Percentiles rank a stretch among this genome's conserved stretches.
These are phyloP conservation scores for Diadromus collaris DNA, from an alignment of 2,888 invertebrate genomes.

Conservation along the genomic window DNA sequence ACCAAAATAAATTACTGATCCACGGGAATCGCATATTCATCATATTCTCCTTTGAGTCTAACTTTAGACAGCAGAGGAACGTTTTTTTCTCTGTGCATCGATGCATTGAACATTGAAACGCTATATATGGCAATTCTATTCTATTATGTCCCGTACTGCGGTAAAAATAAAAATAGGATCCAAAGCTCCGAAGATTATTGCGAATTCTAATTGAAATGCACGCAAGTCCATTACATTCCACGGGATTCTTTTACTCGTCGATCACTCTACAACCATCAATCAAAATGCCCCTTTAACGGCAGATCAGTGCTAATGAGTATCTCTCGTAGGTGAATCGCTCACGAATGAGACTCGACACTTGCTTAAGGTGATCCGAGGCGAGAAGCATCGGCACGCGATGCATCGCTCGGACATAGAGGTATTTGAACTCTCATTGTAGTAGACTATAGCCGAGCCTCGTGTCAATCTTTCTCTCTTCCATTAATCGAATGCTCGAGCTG, in stretches of 20 bases:
- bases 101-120: background rate
- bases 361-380: background rate
- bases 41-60: background rate
- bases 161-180: background rate
- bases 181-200: background rate
- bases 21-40: background rate
- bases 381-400: conserved; percentile 15
- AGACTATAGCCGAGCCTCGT: background rate
- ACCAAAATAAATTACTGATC: no score
- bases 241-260: background rate
- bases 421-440: conserved; percentile 17
- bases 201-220: background rate
- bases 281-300: conserved; percentile 25
- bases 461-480: conserved; percentile 25
- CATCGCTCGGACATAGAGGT: conserved; percentile 8
- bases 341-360: conserved; percentile 11
- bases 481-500: conserved; percentile 22
- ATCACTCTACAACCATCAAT: conserved; percentile 21
- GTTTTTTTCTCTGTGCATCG: background rate
- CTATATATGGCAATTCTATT: background rate
- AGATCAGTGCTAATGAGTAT: conserved; percentile 29
- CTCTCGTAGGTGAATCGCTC: conserved; percentile 7
- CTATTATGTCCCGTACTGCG: background rate
- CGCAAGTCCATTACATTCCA: background rate
- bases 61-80: background rate